Evolutionary conservation across 92 coral and sea anemone species (phyloP).

Genomic region (Nematostella vectensis): DNA sequence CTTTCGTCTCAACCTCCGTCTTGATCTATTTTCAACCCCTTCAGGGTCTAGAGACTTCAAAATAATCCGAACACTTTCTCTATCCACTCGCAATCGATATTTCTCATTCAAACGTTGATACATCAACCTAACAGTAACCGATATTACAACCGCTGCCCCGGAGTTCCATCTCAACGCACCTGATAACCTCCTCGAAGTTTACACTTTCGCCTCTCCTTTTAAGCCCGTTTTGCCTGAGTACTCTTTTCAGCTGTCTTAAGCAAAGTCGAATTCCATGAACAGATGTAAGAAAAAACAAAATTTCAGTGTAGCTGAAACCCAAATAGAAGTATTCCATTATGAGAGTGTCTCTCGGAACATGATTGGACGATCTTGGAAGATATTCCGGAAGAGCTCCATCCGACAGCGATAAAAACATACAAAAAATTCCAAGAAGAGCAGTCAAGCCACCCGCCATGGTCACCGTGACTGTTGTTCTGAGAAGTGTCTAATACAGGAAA

Average conservation of each 20-base stretch:
- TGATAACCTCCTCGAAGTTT: neutral
- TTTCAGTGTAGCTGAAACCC: neutral
- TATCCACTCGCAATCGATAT: slow-evolving; percentile 13
- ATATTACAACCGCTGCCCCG: slow-evolving; percentile 25
- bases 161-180: neutral
- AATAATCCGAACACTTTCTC: slow-evolving; percentile 29
- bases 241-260: neutral
- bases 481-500: too few species aligned
- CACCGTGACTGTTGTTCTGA: neutral
- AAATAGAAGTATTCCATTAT: neutral
- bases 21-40: slow-evolving; percentile 47
- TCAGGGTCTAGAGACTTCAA: slow-evolving; percentile 39
- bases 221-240: neutral
- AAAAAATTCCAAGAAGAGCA: neutral
- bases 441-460: neutral
- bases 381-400: neutral
- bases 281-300: neutral
- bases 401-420: neutral
- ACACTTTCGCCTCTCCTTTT: neutral
- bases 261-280: neutral
- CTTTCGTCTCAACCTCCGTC: slow-evolving; percentile 36
- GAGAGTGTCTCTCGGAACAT: neutral
- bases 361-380: neutral
- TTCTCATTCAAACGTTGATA: slow-evolving; percentile 31
- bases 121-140: slow-evolving; percentile 61